phyloP scores from a whole-genome alignment of 2,113 vertebrate genomes.

The Numenius arquata region DNA sequence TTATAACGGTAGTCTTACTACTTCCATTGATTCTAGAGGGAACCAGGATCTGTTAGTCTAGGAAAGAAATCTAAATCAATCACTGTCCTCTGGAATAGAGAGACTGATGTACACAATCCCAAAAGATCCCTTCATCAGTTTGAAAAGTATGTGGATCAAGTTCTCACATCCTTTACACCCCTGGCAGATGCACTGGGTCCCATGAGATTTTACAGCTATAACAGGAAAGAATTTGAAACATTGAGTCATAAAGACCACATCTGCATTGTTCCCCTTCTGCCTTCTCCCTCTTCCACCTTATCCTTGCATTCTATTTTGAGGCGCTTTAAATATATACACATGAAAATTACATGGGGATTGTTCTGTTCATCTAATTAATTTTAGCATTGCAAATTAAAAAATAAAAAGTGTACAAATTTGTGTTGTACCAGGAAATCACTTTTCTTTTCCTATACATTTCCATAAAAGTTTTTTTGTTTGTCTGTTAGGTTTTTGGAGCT shows the following conservation, averaged over 20 bases:
- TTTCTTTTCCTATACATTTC: not conserved
- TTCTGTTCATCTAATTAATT: not conserved
- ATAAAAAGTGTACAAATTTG: not conserved
- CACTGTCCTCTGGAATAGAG: constrained; percentile 5
- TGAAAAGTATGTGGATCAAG: not conserved
- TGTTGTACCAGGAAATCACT: not conserved
- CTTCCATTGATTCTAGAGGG: constrained; percentile 46
- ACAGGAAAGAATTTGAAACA: not conserved
- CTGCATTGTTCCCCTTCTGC: not conserved
- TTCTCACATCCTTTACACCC: not conserved
- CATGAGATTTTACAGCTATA: not conserved
- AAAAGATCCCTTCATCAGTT: not conserved
- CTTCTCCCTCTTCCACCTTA: not conserved
- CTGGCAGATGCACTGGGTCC: not conserved
- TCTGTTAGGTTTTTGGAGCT: not conserved
- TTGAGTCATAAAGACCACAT: not conserved
- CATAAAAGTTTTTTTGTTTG: not conserved
- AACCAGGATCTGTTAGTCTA: constrained; percentile 1
- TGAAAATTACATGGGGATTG: not conserved
- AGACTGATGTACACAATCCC: not conserved
- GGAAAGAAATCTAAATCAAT: constrained; percentile 41
- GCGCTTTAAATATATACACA: not conserved
- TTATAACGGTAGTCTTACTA: constrained; percentile 3
- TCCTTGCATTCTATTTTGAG: not conserved
- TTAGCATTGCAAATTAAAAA: not conserved